These are phyloP conservation scores for Panagrolaimus sp. DNA, from an alignment of 1,140 invertebrate genomes.

Conservation along the genomic window DNA sequence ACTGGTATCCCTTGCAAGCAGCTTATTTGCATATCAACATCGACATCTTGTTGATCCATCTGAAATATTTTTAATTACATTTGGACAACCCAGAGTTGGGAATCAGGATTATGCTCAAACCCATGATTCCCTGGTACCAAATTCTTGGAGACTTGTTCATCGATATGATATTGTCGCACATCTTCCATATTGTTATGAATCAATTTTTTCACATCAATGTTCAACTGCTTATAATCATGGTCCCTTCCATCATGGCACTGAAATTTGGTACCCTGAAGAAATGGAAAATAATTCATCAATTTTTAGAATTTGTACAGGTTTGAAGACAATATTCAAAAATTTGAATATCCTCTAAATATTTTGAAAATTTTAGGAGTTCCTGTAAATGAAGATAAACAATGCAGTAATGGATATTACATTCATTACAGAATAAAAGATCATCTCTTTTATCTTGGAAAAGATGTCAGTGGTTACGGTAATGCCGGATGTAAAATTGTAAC, in stretches of 20 bases:
- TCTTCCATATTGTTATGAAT: constrained; percentile 35
- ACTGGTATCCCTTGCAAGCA: constrained; percentile 38
- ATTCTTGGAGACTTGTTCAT: constrained; percentile 41
- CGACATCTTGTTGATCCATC: constrained; percentile 5
- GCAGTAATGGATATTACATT: constrained; percentile 17
- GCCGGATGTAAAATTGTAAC: not conserved
- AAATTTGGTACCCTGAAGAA: constrained; percentile 17
- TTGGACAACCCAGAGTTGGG: constrained; percentile 46
- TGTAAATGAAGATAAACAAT: constrained; percentile 40
- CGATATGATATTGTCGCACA: constrained; percentile 47
- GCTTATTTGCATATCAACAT: constrained; percentile 45
- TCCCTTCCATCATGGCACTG: constrained; percentile 13
- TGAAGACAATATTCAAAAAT: no score
- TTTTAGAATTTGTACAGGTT: not conserved
- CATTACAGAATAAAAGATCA: constrained; percentile 38
- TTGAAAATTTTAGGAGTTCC: constrained; percentile 34
- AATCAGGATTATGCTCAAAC: constrained; percentile 42
- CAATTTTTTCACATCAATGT: no score
- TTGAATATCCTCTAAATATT: no score
- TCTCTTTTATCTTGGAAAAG: constrained; percentile 42
- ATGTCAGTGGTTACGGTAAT: constrained; percentile 34
- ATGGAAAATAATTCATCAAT: not conserved
- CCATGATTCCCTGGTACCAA: constrained; percentile 44
- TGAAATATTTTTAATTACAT: constrained; percentile 30
- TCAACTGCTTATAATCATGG: no score